Percentiles rank a stretch among this genome's conserved stretches.
These are phyloP conservation scores for Strongylocentrotus purpuratus DNA, from an alignment of 35 echinoderm and acorn worm species.

Conservation along the genomic window DNA sequence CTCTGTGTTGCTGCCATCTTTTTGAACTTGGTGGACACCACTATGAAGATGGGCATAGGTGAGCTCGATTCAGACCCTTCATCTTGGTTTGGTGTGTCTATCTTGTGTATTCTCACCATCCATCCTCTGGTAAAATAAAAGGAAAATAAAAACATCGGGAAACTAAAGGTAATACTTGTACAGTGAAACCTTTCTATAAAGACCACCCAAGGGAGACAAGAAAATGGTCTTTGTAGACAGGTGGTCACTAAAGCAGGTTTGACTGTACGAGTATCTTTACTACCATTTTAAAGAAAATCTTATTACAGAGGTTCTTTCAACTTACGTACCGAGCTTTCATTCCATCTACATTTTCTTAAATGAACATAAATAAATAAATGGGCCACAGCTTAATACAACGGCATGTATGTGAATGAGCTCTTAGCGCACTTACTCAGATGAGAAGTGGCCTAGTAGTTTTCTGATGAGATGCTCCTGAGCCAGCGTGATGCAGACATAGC, in stretches of 20 bases:
- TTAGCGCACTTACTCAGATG: conserved; percentile 58
- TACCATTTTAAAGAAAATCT: too few species aligned
- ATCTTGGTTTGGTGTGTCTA: conserved; percentile 35
- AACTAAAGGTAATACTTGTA: background rate
- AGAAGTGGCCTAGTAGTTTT: conserved; percentile 69
- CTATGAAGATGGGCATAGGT: conserved; percentile 72
- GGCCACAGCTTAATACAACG: background rate
- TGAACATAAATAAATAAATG: background rate
- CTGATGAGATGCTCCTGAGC: conserved; percentile 73
- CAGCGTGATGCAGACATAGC: conserved; percentile 85
- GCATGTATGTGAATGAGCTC: too few species aligned
- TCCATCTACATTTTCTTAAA: too few species aligned
- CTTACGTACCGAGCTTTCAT: too few species aligned
- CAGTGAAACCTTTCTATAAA: background rate
- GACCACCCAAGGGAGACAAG: background rate
- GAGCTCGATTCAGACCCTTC: conserved; percentile 23
- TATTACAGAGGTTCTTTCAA: too few species aligned
- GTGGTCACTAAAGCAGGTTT: too few species aligned
- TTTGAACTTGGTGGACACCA: conserved; percentile 92
- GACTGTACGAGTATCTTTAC: background rate
- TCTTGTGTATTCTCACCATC: conserved; percentile 75
- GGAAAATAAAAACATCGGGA: background rate
- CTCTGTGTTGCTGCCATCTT: conserved; percentile 58
- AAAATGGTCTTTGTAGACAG: too few species aligned
- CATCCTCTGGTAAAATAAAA: conserved; percentile 70